Percentiles rank a stretch among this genome's conserved stretches.
These are phyloP conservation scores for Microctonus aethiopoides DNA, from an alignment of 2,888 invertebrate species.

Conservation along the genomic window DNA sequence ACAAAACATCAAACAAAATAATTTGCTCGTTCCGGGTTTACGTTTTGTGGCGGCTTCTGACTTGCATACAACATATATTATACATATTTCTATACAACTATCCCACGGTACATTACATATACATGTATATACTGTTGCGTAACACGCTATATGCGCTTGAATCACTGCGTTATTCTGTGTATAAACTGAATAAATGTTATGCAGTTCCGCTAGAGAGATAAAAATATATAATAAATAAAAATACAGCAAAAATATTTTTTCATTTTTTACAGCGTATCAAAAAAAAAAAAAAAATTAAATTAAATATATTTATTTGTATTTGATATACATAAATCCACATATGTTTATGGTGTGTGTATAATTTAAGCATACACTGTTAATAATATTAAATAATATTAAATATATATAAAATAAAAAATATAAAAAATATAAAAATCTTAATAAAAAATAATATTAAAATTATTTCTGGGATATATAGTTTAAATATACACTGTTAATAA, in stretches of 20 bases:
- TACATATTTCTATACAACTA: slow-evolving; percentile 1
- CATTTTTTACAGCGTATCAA: background rate
- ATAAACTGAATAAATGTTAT: background rate
- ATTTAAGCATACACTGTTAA: too few relatives aligned
- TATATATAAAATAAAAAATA: too few relatives aligned
- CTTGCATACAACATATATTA: background rate
- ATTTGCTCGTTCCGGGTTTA: slow-evolving; percentile 11
- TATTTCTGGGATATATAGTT: too few relatives aligned
- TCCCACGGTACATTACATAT: slow-evolving; percentile 16
- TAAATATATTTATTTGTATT: background rate
- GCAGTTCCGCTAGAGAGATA: background rate
- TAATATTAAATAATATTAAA: too few relatives aligned
- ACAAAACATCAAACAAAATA: background rate
- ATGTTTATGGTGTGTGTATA: too few relatives aligned
- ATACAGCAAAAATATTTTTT: background rate
- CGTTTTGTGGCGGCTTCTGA: background rate
- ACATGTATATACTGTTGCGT: background rate
- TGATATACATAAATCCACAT: too few relatives aligned
- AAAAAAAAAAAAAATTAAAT: too few relatives aligned
- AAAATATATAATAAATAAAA: background rate
- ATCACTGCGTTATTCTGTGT: background rate
- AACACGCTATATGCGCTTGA: background rate
- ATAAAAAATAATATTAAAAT: too few relatives aligned
- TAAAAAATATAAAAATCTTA: too few relatives aligned
- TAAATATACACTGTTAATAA: too few relatives aligned